phyloP scores from a whole-genome alignment of 2,113 vertebrate species.

The Platichthys flesus region DNA sequence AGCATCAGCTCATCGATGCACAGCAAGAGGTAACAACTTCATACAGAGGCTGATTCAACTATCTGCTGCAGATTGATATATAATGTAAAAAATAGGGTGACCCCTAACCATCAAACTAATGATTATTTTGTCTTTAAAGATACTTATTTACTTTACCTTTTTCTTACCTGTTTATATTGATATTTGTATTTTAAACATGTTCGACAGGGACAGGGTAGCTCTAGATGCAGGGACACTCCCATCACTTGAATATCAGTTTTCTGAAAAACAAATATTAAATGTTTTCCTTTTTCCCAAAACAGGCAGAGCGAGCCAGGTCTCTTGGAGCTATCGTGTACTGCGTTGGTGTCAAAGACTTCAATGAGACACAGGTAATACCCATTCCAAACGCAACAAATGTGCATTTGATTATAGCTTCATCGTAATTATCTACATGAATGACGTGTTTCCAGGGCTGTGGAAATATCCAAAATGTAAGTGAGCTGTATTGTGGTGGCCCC shows the following conservation, averaged over 20 bases:
- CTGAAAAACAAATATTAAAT: background rate
- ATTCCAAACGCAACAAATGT: background rate
- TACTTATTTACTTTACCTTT: no score
- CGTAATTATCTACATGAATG: background rate
- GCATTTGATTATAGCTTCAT: background rate
- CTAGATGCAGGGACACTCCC: background rate
- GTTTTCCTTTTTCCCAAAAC: slow-evolving; percentile 19
- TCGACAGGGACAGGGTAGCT: background rate
- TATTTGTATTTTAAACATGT: no score
- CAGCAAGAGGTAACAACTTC: slow-evolving; percentile 83
- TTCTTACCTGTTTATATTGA: no score
- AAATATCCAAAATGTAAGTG: slow-evolving; percentile 4
- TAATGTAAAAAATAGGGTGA: no score
- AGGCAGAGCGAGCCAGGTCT: slow-evolving; percentile 84
- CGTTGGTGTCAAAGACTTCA: slow-evolving; percentile 89
- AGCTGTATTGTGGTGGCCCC: background rate
- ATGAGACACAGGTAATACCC: slow-evolving; percentile 85
- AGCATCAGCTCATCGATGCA: slow-evolving; percentile 80
- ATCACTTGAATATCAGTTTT: no score
- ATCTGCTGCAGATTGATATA: no score
- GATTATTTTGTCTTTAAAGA: no score
- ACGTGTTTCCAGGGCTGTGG: slow-evolving; percentile 1
- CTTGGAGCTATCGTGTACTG: slow-evolving; percentile 89
- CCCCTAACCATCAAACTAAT: no score
- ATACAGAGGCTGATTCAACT: background rate